phyloP scores from a whole-genome alignment of 2,797 vertebrate genomes.

The Molossus alvarezi region DNA sequence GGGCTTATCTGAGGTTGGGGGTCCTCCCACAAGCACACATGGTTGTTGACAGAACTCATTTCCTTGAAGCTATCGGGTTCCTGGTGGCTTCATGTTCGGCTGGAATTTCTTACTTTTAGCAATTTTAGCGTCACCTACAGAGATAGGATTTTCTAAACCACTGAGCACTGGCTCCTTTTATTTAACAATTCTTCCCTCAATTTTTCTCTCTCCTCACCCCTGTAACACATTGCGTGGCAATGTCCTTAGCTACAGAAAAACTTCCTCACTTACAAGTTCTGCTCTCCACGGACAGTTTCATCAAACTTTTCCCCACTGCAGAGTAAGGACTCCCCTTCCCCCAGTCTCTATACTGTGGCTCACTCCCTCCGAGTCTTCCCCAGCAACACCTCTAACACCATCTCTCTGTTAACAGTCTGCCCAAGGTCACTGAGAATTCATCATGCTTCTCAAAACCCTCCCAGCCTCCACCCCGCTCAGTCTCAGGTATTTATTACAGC shows the following conservation, averaged over 20 bases:
- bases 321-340: no score
- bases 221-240: neutral
- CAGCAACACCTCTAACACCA: neutral
- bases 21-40: neutral
- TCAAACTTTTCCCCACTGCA: neutral
- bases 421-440: neutral
- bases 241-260: fast-evolving
- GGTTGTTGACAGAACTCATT: neutral
- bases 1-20: neutral
- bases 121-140: neutral
- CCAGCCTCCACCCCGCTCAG: neutral
- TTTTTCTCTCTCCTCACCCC: neutral
- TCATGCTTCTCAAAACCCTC: fast-evolving
- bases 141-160: neutral
- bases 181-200: neutral
- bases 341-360: neutral
- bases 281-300: neutral
- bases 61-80: neutral
- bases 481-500: neutral
- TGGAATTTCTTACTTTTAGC: neutral
- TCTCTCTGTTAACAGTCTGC: neutral
- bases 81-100: neutral
- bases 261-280: neutral
- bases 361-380: neutral
- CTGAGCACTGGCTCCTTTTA: neutral